Evolutionary conservation across 2,797 vertebrate genomes (phyloP), one percentile per base, ranked within the genome.

Genomic region (Craterocephalus amniculus): DNA sequence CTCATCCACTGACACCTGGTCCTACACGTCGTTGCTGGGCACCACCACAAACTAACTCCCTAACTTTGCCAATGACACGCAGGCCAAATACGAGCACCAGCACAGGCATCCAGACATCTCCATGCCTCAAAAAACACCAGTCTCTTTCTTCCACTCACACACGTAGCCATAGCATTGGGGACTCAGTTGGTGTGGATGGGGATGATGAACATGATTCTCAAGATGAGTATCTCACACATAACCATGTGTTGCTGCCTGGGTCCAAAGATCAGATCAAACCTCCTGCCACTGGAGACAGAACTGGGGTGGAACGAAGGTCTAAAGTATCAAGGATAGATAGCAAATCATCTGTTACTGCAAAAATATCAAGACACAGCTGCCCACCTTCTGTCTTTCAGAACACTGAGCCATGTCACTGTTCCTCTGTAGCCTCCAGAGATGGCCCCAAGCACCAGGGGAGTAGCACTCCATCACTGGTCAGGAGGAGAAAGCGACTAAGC

Each of bases 61-160:
- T 95, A 70, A 94, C 95, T 16, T 92, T 95, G 86, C 95, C 95
- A 65, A 90, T 94, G 85, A 92, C 94, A 64, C 84, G 89, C 49
- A 93, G 79, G 82, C 64, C 78, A 61, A 93, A 89, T 64, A 86
- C 81, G 38, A 91, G 87, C 89, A 93, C 92, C 90, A 96, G 94
- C 92, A 95, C 94, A 48, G 95, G 95, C 88, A 96, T 95, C 80
- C 95, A 96, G 83, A 96, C 96, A 63, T 96, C 95, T 8, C 96
- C 96, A 72, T 93, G 93, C 86, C 91, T 95, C 31, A 95, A 92
- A 76, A 95, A 95, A 78, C 90, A 92, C 74, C 91, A 87, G 72
- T 76, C 87, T 58, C 88, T 91, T 64, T 83, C 90, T 20, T 85
- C 88, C 35, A 59, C 87, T 14, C 92, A 90, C 29, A 72, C 82